phyloP scores from a whole-genome alignment of 2,797 vertebrate genomes.

The Sitta carolinensis region DNA sequence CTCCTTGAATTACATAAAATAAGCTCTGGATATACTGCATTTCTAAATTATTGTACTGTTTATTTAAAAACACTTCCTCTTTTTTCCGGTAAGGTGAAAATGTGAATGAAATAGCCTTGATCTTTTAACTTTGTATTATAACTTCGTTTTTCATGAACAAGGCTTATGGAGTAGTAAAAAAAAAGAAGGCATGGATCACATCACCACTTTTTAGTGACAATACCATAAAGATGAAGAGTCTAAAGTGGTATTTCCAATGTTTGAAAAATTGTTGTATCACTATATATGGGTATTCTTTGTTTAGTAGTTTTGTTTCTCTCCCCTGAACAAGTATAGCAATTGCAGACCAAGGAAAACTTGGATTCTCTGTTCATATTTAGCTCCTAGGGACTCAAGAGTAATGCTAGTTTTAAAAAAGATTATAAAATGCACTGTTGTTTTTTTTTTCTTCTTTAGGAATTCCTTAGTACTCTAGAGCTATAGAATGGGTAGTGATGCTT shows the following conservation, averaged over 20 bases:
- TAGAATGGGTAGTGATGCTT: neutral
- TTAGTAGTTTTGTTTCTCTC: neutral
- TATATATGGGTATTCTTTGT: neutral
- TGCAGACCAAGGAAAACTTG: neutral
- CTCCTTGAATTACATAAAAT: neutral
- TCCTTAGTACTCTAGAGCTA: conserved; percentile 7
- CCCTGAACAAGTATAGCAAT: neutral
- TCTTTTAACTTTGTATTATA: neutral
- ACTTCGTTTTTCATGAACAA: neutral
- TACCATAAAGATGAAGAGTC: neutral
- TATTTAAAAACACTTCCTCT: neutral
- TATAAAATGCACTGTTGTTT: neutral
- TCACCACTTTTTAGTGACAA: neutral
- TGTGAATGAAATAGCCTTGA: neutral
- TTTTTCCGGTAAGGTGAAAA: neutral
- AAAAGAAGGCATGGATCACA: neutral
- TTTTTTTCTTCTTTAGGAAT: neutral
- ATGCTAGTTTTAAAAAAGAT: neutral
- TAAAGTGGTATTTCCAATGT: conserved; percentile 20
- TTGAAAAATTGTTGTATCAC: neutral
- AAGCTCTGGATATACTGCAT: neutral
- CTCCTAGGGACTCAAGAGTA: neutral
- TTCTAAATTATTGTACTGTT: neutral
- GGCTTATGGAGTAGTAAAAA: neutral
- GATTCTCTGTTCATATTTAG: neutral